Evolutionary conservation across 1,140 invertebrate species (phyloP), one percentile per base, ranked within the genome.

Genomic region (Aphis craccivora): DNA sequence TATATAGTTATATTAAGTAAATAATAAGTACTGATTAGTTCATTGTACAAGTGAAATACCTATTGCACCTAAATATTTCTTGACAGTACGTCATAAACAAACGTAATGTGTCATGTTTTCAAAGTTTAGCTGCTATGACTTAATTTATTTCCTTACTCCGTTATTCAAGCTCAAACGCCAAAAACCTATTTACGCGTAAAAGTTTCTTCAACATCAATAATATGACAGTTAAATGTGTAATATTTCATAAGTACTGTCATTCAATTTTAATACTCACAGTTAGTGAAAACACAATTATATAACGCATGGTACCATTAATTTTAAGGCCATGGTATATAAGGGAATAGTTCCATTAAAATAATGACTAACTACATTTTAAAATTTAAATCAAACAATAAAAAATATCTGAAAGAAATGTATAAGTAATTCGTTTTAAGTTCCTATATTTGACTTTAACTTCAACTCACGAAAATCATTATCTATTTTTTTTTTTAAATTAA

Each of bases 171-270:
- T 40, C n/a, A 40, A 55, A 40, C 1, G 25, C 88, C 20, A 3
- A 55, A 89, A 55, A 55, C 51, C 35, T 40, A 89, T 55, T 40
- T 40, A 6, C 4, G n/a, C 22, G 37, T 53, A 25, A 23, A 89
- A 53, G 35, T 55, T 55, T 40, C 35, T 40, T 89, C 88, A 55
- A 89, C 20, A 35, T 89, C 88, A 89, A 14, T 76, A 76, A n/a
- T 25, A 55, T 55, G 45, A 88, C 87, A 88, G 88, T 89, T 53
- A 55, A 89, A 89, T 88, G 48, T 53, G 20, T 48, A 14, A 87
- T 48, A n/a, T n/a, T 88, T 22, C 14, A 48, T 51, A 48, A 20
- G 18, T n/a, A 43, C 5, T 30, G 84, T 45, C 45, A 87, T 87
- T 87, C 25, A 43, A 87, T 87, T 30, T 45, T 2, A 30, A 30